phyloP scores from a whole-genome alignment of 2,797 vertebrate genomes.

The Pterois miles region DNA sequence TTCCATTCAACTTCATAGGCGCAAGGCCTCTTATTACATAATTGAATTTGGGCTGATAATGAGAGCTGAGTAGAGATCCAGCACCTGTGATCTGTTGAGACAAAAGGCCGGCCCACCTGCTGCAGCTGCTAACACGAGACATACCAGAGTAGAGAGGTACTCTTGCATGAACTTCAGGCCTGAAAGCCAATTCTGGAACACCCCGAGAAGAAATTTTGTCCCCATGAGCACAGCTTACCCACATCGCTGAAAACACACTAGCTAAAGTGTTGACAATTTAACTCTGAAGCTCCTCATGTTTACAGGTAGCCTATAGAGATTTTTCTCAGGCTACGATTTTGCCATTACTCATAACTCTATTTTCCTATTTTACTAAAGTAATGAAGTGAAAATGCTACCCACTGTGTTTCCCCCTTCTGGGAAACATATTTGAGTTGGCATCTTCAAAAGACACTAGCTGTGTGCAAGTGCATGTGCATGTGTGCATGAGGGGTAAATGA shows the following conservation, averaged over 20 bases:
- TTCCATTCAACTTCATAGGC: constrained; percentile 70
- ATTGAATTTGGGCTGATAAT: constrained; percentile 77
- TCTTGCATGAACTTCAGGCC: constrained; percentile 14
- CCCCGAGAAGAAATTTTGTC: not conserved
- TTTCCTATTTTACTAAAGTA: not conserved
- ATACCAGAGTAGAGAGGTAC: constrained; percentile 31
- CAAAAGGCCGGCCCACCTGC: constrained; percentile 40
- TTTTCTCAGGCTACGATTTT: not conserved
- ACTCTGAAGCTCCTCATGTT: not conserved
- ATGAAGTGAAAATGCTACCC: not conserved
- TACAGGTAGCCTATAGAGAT: not conserved
- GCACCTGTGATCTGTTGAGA: constrained; percentile 63
- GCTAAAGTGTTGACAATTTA: not conserved
- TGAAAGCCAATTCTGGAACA: not conserved
- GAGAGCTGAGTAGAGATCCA: constrained; percentile 60
- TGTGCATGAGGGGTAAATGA: not conserved
- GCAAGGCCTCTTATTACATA: constrained; percentile 71
- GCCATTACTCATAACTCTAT: not conserved
- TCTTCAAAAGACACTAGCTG: constrained; percentile 9
- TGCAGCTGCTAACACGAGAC: constrained; percentile 46
- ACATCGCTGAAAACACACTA: not conserved
- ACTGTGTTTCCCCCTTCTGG: not conserved
- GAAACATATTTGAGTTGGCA: not conserved
- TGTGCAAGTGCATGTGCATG: constrained; percentile 1
- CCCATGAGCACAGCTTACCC: not conserved